Conservation (phyloP, 2,888 invertebrate species). For the Zygaena filipendulae region DNA sequence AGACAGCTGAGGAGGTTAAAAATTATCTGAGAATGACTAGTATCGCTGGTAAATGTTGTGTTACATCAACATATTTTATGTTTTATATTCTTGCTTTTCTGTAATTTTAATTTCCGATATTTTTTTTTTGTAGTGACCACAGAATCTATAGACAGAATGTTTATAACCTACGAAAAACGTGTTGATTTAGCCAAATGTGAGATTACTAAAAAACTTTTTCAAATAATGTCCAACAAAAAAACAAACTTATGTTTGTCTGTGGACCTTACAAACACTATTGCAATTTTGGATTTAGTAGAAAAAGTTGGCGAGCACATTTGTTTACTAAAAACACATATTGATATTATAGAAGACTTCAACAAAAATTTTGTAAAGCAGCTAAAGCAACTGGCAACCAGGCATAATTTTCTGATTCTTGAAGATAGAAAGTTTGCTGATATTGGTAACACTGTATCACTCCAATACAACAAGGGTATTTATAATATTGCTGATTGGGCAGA, state of each 20-base stretch:
- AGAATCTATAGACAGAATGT: slow-evolving; percentile 68
- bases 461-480: slow-evolving; percentile 81
- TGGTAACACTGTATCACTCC: slow-evolving; percentile 89
- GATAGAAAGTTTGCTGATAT: slow-evolving; percentile 98
- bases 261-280: slow-evolving; percentile 77
- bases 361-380: slow-evolving; percentile 72
- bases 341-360: slow-evolving; percentile 86
- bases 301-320: slow-evolving; percentile 87
- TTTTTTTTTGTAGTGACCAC: too few relatives aligned
- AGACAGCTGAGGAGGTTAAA: slow-evolving; percentile 64
- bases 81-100: too few relatives aligned
- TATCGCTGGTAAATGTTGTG: too few relatives aligned
- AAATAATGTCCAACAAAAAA: slow-evolving; percentile 84
- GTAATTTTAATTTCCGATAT: too few relatives aligned
- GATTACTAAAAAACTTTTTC: slow-evolving; percentile 74
- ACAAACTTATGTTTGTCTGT: slow-evolving; percentile 92
- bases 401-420: slow-evolving; percentile 93
- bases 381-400: slow-evolving; percentile 74
- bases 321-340: slow-evolving; percentile 89
- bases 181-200: slow-evolving; percentile 69
- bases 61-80: too few relatives aligned
- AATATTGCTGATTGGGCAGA: slow-evolving; percentile 90
- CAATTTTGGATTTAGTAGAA: slow-evolving; percentile 79
- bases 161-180: slow-evolving; percentile 70
- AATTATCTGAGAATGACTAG: slow-evolving; percentile 64